Evolutionary conservation across 2,797 vertebrate genomes (phyloP).

Genomic region (Sebastes reedi): DNA sequence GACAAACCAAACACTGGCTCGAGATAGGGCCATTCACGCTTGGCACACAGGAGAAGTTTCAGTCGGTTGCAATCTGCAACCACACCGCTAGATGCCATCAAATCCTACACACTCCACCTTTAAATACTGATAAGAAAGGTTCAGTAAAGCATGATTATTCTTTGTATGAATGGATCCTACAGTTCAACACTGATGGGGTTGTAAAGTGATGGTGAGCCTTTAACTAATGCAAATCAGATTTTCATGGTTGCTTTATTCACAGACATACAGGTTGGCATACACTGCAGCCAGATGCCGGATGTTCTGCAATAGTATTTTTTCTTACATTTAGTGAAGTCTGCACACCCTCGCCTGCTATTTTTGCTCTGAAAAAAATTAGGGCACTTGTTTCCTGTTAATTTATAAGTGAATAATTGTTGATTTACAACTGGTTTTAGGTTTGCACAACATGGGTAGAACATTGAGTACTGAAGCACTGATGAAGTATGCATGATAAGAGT

Average conservation of each 20-base stretch:
- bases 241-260: background rate
- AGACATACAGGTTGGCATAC: background rate
- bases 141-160: background rate
- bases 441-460: background rate
- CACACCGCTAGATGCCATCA: too few relatives aligned
- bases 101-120: too few relatives aligned
- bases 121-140: background rate
- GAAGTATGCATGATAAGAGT: constrained; percentile 12
- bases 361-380: background rate
- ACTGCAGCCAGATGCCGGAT: background rate
- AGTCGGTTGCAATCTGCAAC: too few relatives aligned
- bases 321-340: too few relatives aligned
- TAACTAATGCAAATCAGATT: constrained; percentile 37
- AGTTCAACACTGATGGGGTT: background rate
- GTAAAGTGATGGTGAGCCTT: background rate
- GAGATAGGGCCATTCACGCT: too few relatives aligned
- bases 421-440: background rate
- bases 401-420: too few relatives aligned
- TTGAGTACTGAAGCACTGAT: background rate
- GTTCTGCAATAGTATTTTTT: background rate
- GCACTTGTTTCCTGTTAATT: too few relatives aligned
- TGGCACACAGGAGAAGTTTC: too few relatives aligned
- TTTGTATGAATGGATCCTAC: background rate
- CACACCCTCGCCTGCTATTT: background rate
- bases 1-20: too few relatives aligned